Evolutionary conservation across 2,113 vertebrate species (phyloP), one percentile per base, ranked within the genome.

Genomic region (Colius striatus): DNA sequence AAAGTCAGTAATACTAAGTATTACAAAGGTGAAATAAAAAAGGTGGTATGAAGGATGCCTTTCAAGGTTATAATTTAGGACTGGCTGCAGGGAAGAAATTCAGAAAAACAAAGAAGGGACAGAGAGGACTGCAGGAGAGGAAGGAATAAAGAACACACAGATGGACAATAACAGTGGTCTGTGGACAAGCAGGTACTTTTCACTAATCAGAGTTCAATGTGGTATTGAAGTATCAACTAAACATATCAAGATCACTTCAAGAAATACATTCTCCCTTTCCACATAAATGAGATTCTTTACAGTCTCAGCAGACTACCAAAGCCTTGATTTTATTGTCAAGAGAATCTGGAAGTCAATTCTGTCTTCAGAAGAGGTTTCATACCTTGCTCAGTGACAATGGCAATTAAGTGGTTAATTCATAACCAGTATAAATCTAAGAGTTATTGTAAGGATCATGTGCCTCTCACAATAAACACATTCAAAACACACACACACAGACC

Each of bases 401-500:
- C 51, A 71, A 60, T 10, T 11, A 41, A 5, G 6, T 0, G 2
- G 68, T 55, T 76, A 73, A 55, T 65, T 76, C 3, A 57, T 38
- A 29, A 8, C 6, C n/a, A 13, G 16, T 4, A 3, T 71, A 62
- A 78, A 23, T 68, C 26, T 67, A 58, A 23, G 10, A 38, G 11
- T 54, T 71, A 11, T 13, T 54, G 6, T n/a, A 43, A 80, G 1
- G 5, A 72, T 4, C 1, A 10, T 29, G 6, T 12, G 11, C 2
- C 5, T 29, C 4, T 1, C 7, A 61, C 13, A 29, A 15, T 67
- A 55, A 1, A 5, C 5, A 4, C 2, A 6, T 1, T 2, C 16
- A n/a, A 47, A 11, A 48, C 0, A 1, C 13, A 13, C 0, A 1
- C 4, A 12, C 2, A 23, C 13, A 38, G 3, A 61, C 5, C 5